Evolutionary conservation across 2,113 vertebrate species (phyloP).

Genomic region (Falco punctatus): DNA sequence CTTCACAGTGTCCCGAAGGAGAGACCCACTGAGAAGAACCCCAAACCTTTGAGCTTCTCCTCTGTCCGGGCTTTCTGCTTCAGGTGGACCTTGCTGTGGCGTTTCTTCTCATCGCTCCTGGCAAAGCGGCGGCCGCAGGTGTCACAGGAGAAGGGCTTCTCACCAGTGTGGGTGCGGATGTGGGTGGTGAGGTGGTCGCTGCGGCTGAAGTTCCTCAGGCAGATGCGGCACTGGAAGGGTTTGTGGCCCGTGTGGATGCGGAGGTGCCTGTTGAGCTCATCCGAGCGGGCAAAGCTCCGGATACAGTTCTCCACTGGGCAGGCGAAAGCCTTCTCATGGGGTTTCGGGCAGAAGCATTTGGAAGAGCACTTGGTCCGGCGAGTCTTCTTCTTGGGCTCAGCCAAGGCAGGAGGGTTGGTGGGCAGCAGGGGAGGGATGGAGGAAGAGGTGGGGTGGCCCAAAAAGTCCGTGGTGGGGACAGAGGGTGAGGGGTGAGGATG

Average conservation of each 20-base stretch:
- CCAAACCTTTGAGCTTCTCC: slow-evolving; percentile 87
- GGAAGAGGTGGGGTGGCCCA: slow-evolving; percentile 69
- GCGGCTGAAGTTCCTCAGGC: slow-evolving; percentile 95
- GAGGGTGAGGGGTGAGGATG: slow-evolving; percentile 50
- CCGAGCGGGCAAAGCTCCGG: slow-evolving; percentile 93
- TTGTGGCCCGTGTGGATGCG: slow-evolving; percentile 98
- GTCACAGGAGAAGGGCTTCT: slow-evolving; percentile 97
- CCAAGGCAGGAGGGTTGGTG: slow-evolving; percentile 68
- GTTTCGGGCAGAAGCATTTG: slow-evolving; percentile 85
- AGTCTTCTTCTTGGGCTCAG: slow-evolving; percentile 79
- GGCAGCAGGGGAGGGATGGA: slow-evolving; percentile 78
- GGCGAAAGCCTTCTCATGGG: slow-evolving; percentile 94
- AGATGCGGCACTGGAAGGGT: slow-evolving; percentile 98
- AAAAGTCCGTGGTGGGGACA: slow-evolving; percentile 77
- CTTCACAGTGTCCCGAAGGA: slow-evolving; percentile 74
- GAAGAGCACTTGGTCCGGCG: slow-evolving; percentile 84
- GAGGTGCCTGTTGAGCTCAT: slow-evolving; percentile 96
- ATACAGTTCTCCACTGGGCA: slow-evolving; percentile 95
- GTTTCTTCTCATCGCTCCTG: slow-evolving; percentile 91
- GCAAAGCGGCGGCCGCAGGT: slow-evolving; percentile 95
- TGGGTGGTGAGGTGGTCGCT: slow-evolving; percentile 98
- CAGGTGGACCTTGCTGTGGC: slow-evolving; percentile 94
- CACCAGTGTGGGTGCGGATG: slow-evolving; percentile 96
- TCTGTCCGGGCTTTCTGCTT: slow-evolving; percentile 96
- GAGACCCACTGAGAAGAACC: slow-evolving; percentile 79